These are phyloP conservation scores for Benitochromis conjunctus DNA, from an alignment of 2,113 vertebrate genomes.

Conservation along the genomic window DNA sequence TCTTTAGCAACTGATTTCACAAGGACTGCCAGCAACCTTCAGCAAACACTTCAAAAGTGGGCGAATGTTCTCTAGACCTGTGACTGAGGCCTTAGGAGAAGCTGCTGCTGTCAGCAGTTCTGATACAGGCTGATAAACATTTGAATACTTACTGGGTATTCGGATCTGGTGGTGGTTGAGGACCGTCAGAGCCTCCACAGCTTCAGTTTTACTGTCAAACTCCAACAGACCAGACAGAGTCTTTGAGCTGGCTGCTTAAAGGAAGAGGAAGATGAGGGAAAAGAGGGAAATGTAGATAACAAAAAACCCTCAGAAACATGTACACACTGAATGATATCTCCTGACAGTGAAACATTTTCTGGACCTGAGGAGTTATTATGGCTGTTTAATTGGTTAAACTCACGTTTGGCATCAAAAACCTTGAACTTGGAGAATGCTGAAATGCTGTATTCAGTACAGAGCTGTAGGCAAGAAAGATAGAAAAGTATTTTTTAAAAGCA, in stretches of 20 bases:
- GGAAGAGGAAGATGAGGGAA: not conserved
- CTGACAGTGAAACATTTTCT: not conserved
- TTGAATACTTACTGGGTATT: slow-evolving; percentile 83
- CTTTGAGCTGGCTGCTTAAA: slow-evolving; percentile 83
- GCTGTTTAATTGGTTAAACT: slow-evolving; percentile 51
- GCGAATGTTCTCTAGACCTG: fast-evolving
- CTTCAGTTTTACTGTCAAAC: slow-evolving; percentile 90
- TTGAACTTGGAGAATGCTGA: slow-evolving; percentile 90
- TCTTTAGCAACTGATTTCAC: not conserved
- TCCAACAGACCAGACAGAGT: slow-evolving; percentile 91
- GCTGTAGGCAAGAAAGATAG: slow-evolving; percentile 60
- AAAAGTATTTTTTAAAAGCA: not conserved
- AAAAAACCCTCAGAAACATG: not conserved
- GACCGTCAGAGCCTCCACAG: slow-evolving; percentile 89
- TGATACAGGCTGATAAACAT: not conserved
- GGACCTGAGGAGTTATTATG: not conserved
- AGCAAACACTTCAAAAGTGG: not conserved
- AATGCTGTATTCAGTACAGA: slow-evolving; percentile 87
- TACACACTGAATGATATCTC: not conserved
- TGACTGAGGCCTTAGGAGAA: not conserved
- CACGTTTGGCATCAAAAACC: slow-evolving; percentile 92
- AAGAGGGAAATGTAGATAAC: not conserved
- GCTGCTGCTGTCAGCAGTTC: not conserved
- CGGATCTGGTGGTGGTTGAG: slow-evolving; percentile 95
- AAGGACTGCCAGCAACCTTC: not conserved